Base-by-base conservation (phyloP, 2,113 vertebrate species). In the Martes martes region DNA sequence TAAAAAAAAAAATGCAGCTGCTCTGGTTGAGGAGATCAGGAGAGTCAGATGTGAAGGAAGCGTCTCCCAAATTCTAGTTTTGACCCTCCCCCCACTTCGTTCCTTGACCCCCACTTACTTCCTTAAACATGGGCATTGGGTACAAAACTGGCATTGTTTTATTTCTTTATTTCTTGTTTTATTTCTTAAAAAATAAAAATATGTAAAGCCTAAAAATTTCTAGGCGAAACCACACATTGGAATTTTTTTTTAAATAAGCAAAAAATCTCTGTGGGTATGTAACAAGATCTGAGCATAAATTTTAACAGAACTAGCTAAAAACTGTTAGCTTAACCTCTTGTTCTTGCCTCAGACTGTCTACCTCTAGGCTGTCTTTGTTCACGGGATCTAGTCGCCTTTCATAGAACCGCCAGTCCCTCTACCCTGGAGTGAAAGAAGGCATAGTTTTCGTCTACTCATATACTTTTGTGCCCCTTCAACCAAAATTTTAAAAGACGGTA, bases 251-350 rank as follows among this genome's bases (percentile, higher is more conserved):
- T 47, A 81, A n/a, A 73, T 1, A 85, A 28, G 33, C 33, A 95
- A 97, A 89, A 91, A 45, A 26, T 7, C 13, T 91, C 33, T 52
- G 16, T 76, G 63, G 31, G n/a, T 85, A 71, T 74, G 14, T 74
- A 97, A 95, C 21, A 79, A 91, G 47, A 90, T 73, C 88, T 94
- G 63, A 96, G 63, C 45, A 79, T 50, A 96, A 84, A 88, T 83
- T 90, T 95, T 76, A 93, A 94, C 42, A 92, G 50, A 95, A 94
- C 61, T 42, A 86, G 85, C 73, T 92, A 50, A 82, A 90, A 94
- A 13, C 31, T 83, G 33, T 81, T 76, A 69, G 78, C 33, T 92
- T 89, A 89, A 36, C 33, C 61, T 65, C 47, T 26, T 36, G 11
- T 55, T 67, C 61, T 24, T 26, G 14, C 61, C 26, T 42, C 83